phyloP scores from a whole-genome alignment of 1,140 invertebrate species.

The Drosophila lacertosa region DNA sequence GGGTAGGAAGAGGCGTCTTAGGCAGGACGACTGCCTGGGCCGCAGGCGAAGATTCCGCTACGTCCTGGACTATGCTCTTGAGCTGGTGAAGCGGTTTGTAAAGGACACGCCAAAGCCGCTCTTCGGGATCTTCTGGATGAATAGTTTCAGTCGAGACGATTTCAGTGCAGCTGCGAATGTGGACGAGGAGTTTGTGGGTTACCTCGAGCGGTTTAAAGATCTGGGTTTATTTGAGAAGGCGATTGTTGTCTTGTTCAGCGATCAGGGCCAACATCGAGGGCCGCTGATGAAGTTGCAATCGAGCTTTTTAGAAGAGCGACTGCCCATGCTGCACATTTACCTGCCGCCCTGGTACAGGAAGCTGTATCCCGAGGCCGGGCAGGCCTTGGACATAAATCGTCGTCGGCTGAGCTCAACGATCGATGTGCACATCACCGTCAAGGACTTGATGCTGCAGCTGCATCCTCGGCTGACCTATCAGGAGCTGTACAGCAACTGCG shows the following conservation, averaged over 20 bases:
- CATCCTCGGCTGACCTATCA: constrained; percentile 86
- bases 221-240: constrained; percentile 87
- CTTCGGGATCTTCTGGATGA: constrained; percentile 92
- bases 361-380: constrained; percentile 86
- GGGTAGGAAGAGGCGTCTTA: not conserved
- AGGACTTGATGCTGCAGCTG: constrained; percentile 87
- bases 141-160: constrained; percentile 89
- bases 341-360: constrained; percentile 90
- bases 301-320: constrained; percentile 93
- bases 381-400: constrained; percentile 89
- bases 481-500: constrained; percentile 80
- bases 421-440: constrained; percentile 90
- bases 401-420: constrained; percentile 91
- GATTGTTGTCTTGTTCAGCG: constrained; percentile 92
- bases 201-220: constrained; percentile 86
- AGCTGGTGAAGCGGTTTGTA: constrained; percentile 84
- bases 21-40: constrained; percentile 84
- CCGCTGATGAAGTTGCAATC: constrained; percentile 86
- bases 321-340: constrained; percentile 92
- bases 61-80: constrained; percentile 85
- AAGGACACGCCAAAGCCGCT: constrained; percentile 86
- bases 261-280: constrained; percentile 96
- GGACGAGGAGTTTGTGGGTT: constrained; percentile 86
- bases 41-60: constrained; percentile 85
- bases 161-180: constrained; percentile 88